Percentiles rank a stretch among this genome's conserved stretches.
These are phyloP conservation scores for Sminthurides aquaticus DNA, from an alignment of 2,888 invertebrate species.

Conservation along the genomic window DNA sequence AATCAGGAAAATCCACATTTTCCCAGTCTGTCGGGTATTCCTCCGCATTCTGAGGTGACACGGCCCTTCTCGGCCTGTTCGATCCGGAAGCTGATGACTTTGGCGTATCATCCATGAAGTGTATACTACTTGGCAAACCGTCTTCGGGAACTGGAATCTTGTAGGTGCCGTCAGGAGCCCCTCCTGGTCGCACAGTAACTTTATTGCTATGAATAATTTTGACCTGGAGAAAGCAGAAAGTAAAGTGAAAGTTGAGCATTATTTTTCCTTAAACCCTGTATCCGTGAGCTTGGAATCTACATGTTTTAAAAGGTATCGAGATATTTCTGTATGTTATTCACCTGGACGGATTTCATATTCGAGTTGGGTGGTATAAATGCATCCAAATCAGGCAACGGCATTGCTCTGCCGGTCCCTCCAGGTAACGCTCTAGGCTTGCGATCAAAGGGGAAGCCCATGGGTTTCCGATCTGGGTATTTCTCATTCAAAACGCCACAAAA, in stretches of 20 bases:
- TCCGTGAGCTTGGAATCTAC: too few relatives aligned
- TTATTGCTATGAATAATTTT: neutral
- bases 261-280: too few relatives aligned
- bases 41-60: too few relatives aligned
- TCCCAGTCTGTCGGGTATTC: too few relatives aligned
- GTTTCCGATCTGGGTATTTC: conserved; percentile 67
- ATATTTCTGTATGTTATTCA: too few relatives aligned
- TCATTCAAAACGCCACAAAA: conserved; percentile 71
- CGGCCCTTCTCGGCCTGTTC: too few relatives aligned
- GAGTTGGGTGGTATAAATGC: neutral
- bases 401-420: neutral
- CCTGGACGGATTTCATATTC: conserved; percentile 5
- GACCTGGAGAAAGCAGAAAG: neutral
- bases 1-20: too few relatives aligned
- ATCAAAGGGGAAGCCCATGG: conserved; percentile 61
- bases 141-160: neutral
- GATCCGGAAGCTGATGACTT: too few relatives aligned
- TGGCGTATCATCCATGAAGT: too few relatives aligned
- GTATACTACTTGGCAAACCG: too few relatives aligned
- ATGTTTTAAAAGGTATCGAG: too few relatives aligned
- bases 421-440: neutral
- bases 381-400: neutral
- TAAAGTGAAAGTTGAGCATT: too few relatives aligned
- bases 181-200: neutral
- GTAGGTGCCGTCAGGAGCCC: neutral